Evolutionary conservation across 2,888 invertebrate species (phyloP).

Genomic region (Sepioteuthis lessoniana): DNA sequence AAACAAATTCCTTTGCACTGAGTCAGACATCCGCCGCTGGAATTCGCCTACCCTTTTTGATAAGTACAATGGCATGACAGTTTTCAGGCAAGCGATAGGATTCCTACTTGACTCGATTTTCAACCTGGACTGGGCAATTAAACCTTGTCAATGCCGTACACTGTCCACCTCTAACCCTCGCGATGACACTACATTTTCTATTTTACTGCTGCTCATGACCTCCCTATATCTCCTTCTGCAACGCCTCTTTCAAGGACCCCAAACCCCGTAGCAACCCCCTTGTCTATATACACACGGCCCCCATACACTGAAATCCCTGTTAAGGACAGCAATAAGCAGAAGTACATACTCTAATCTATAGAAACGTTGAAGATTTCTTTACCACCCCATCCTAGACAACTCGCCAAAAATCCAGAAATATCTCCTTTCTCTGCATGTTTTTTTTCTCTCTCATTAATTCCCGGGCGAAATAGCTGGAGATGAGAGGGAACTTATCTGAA

Average conservation of each 20-base stretch:
- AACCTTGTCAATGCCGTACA: background rate
- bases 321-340: background rate
- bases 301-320: background rate
- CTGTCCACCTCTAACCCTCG: background rate
- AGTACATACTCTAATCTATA: background rate
- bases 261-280: background rate
- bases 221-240: background rate
- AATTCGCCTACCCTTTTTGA: background rate
- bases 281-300: background rate
- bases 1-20: background rate
- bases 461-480: background rate
- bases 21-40: background rate
- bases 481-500: background rate
- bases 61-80: background rate
- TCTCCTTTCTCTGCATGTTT: background rate
- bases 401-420: background rate
- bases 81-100: background rate
- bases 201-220: background rate
- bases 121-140: background rate
- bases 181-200: background rate
- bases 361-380: background rate
- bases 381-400: background rate
- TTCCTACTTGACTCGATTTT: slow-evolving; percentile 33
- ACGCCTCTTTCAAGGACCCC: background rate
- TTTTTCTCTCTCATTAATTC: background rate